Evolutionary conservation across 2,797 vertebrate species (phyloP).

Genomic region (Anisognathus igniventris): DNA sequence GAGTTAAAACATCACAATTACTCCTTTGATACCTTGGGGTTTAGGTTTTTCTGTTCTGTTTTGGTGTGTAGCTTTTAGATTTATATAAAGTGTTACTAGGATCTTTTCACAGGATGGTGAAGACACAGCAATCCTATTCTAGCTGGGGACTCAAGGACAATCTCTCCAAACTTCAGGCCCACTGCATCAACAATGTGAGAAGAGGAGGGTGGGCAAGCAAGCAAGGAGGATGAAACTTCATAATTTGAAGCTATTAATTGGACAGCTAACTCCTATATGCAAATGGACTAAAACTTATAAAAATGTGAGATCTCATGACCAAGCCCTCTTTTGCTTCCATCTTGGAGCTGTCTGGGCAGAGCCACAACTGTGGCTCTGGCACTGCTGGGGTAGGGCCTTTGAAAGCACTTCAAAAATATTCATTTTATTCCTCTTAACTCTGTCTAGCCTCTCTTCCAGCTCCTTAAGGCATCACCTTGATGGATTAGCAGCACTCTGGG

Average conservation of each 20-base stretch:
- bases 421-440: not conserved
- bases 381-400: not conserved
- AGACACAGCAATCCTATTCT: not conserved
- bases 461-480: not conserved
- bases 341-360: not conserved
- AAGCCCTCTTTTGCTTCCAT: not conserved
- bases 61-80: not conserved
- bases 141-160: not conserved
- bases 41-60: not conserved
- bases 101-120: not conserved
- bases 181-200: not conserved
- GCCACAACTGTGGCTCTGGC: not conserved
- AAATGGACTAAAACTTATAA: not conserved
- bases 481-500: not conserved
- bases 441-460: not conserved
- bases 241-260: not conserved
- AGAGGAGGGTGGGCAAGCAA: not conserved
- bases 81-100: not conserved
- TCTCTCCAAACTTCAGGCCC: not conserved
- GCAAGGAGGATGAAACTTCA: not conserved
- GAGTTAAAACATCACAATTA: fast-evolving
- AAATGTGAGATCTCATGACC: not conserved
- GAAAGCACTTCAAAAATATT: not conserved
- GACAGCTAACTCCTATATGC: not conserved
- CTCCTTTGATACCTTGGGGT: not conserved